Evolutionary conservation across 2,797 vertebrate genomes (phyloP).

Genomic region (Amniataba percoides): DNA sequence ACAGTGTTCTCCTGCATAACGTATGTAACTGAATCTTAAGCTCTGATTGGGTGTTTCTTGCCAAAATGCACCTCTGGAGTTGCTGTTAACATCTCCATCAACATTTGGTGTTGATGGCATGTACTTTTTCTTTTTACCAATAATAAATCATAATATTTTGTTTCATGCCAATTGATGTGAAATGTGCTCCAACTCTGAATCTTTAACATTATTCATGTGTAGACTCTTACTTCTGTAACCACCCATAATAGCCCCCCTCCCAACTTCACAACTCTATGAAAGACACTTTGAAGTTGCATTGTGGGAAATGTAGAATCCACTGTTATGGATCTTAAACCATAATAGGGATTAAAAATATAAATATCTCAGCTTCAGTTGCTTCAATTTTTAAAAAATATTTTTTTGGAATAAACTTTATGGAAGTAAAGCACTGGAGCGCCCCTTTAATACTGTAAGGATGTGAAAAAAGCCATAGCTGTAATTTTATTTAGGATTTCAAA

Average conservation of each 20-base stretch:
- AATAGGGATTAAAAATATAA: background rate
- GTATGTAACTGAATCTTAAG: no score
- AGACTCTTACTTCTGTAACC: background rate
- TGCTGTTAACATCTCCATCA: background rate
- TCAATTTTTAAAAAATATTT: background rate
- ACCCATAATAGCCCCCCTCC: background rate
- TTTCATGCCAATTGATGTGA: no score
- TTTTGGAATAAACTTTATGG: background rate
- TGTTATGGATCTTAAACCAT: background rate
- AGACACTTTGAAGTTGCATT: background rate
- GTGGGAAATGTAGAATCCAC: background rate
- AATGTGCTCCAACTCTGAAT: no score
- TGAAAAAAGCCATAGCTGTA: background rate
- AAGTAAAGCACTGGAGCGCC: constrained; percentile 2
- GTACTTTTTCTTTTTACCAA: background rate
- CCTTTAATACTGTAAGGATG: background rate
- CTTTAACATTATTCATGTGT: background rate
- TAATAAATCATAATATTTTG: no score
- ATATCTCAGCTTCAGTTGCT: background rate
- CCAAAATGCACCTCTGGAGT: background rate
- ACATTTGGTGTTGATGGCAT: background rate
- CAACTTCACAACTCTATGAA: background rate
- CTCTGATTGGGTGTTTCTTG: background rate
- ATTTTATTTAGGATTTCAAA: constrained; percentile 4
- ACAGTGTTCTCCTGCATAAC: no score